Percentiles rank a stretch among this genome's conserved stretches.
phyloP scores from a whole-genome alignment of 1,140 invertebrate genomes.

The Nephotettix cincticeps region DNA sequence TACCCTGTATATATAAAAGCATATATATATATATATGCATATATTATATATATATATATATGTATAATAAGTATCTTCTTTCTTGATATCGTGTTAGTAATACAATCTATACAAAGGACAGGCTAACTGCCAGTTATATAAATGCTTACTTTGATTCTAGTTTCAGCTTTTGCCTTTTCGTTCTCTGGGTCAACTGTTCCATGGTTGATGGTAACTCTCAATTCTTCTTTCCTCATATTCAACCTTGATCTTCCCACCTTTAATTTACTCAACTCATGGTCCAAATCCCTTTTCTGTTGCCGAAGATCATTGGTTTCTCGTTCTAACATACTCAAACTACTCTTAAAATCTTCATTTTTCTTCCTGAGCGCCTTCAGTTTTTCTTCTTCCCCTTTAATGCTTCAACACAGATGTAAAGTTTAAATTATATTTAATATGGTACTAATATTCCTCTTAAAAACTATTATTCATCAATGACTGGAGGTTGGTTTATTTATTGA shows the following conservation, averaged over 20 bases:
- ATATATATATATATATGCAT: no score
- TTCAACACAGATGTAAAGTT: not conserved
- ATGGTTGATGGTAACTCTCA: not conserved
- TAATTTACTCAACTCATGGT: constrained; percentile 8
- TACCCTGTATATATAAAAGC: no score
- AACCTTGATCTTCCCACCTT: constrained; percentile 3
- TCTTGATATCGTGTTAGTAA: no score
- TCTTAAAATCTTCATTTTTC: not conserved
- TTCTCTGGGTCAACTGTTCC: constrained; percentile 10
- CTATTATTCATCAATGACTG: no score
- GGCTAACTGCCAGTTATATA: no score
- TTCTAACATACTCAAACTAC: not conserved
- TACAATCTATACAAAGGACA: no score
- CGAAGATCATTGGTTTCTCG: constrained; percentile 25
- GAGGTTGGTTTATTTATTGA: no score
- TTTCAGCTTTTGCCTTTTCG: constrained; percentile 18
- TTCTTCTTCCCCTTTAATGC: not conserved
- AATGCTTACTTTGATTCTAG: constrained; percentile 13
- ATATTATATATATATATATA: no score
- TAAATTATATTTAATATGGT: no score
- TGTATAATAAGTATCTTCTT: no score
- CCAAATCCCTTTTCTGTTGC: constrained; percentile 28
- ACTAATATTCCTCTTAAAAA: no score
- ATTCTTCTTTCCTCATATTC: constrained; percentile 24
- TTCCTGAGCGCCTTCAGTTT: not conserved